Evolutionary conservation across 2,113 vertebrate species (phyloP).

Genomic region (Malurus cyaneus): DNA sequence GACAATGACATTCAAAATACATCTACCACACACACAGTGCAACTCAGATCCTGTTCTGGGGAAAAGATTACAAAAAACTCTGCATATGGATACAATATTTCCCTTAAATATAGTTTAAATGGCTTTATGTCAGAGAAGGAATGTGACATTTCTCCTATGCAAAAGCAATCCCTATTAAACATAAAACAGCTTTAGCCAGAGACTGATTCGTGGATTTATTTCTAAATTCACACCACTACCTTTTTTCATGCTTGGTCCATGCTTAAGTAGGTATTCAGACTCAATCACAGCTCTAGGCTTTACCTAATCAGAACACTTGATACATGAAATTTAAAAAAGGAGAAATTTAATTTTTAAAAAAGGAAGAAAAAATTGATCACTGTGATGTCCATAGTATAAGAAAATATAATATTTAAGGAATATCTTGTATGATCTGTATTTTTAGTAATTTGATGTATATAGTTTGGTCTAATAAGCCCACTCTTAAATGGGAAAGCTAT

Average conservation of each 20-base stretch:
- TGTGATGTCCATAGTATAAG: neutral
- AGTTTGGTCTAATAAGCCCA: constrained; percentile 33
- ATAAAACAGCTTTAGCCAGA: neutral
- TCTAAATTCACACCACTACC: neutral
- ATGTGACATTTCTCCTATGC: neutral
- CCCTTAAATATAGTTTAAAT: neutral
- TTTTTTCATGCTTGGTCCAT: neutral
- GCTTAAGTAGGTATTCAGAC: neutral
- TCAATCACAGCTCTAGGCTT: neutral
- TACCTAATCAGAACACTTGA: neutral
- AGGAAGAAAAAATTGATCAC: neutral
- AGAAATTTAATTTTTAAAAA: neutral
- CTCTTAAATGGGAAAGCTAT: neutral
- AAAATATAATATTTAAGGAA: constrained; percentile 17
- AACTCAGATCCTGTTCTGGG: neutral
- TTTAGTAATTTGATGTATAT: constrained; percentile 5
- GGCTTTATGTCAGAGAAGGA: neutral
- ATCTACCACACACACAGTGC: neutral
- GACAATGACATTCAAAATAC: neutral
- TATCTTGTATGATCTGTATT: neutral
- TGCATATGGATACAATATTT: neutral
- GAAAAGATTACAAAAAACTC: neutral
- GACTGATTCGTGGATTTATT: neutral
- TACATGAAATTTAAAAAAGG: neutral
- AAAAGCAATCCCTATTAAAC: neutral